Evolutionary conservation across 2,797 vertebrate genomes (phyloP), one percentile per base, ranked within the genome.

Genomic region (Pseudotriccus pelzelni): DNA sequence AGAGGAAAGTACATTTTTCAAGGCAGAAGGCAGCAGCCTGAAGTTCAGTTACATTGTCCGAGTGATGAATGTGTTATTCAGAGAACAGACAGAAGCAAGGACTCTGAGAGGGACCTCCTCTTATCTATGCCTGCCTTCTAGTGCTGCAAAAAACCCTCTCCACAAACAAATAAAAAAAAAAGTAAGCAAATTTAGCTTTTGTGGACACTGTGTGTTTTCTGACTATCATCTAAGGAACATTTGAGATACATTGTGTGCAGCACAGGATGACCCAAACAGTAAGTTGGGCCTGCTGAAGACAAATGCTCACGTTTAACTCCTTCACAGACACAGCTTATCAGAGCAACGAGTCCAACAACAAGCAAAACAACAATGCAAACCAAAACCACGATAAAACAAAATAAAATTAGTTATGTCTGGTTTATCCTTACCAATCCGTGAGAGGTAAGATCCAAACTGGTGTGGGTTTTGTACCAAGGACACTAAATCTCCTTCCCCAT

Each of bases 21-120:
- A 94, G 74, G 87, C 87, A 94, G 85, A 82, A 86, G 63, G 77
- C 94, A 93, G 80, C 44, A 82, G 86, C 68, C 86, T 90, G 64
- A 70, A 93, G 91, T 94, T 97, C 95, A 96, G 63, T 90, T 90
- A 93, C 80, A 73, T 32, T 79, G 63, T 46, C 70, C 0, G 59
- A 14, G 63, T 91, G 90, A 97, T 95, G 84, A 89, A 93, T 87
- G 84, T 68, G 76, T 80, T 94, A 50, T 92, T 91, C 85, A 91
- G 64, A 75, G 68, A 92, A 81, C 87, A 89, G 49, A 60, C 49
- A 92, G 93, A 89, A 94, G 82, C 79, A 68, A 83, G 79, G 82
- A 94, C 93, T 82, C 94, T 93, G 94, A 92, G 89, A 94, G 89
- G 93, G 93, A 84, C 68, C 95, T 83, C 52, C 56, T 92, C 32